Evolutionary conservation across 2,113 vertebrate species (phyloP), one percentile per base, ranked within the genome.

Genomic region (Menidia beryllina): DNA sequence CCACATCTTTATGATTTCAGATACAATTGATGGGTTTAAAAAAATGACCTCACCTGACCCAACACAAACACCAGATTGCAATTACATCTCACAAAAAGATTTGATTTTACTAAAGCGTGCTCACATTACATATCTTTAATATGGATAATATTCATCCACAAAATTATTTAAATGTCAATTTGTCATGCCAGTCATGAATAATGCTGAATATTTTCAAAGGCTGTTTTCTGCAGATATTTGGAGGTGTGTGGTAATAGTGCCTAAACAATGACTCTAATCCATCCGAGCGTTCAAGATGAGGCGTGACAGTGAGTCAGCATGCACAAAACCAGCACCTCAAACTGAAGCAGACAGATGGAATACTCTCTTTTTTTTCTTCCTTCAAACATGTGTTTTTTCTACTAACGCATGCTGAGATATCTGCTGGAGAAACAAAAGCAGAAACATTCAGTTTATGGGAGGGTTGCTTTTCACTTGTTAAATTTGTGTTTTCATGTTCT

Each of bases 221-320:
- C n/a, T 34, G 30, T 34, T 34, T 9, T 17, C 30, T 50, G n/a
- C 45, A 11, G 8, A 15, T 39, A 45, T 45, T 6, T 45, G 17
- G 14, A 34, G 52, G 26, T 10, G 26, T 57, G 8, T 17, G 21
- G 30, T 25, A 25, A 21, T 58, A 20, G 26, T 47, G 41, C 2
- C 0, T 24, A 45, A 54, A 34, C 14, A 3, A 43, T n/a, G 17
- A 25, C n/a, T 53, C 26, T 47, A 49, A 43, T 34, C 25, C 47
- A 45, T 45, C 27, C 20, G 19, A 45, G 25, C 7, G 19, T 61
- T 51, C 20, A 24, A 6, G 39, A 38, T 27, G 51, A 23, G 48
- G 36, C 50, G 50, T 63, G 45, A 58, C 24, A 47, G 39, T 56
- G 74, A 39, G 26, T 25, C 60, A 70, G 47, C 20, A 12, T 1